A percentile compares a stretch with the other conserved stretches of the same genome.
Evolutionary conservation across 2,888 invertebrate genomes (phyloP).

Genomic region (Chrysina gloriosa): DNA sequence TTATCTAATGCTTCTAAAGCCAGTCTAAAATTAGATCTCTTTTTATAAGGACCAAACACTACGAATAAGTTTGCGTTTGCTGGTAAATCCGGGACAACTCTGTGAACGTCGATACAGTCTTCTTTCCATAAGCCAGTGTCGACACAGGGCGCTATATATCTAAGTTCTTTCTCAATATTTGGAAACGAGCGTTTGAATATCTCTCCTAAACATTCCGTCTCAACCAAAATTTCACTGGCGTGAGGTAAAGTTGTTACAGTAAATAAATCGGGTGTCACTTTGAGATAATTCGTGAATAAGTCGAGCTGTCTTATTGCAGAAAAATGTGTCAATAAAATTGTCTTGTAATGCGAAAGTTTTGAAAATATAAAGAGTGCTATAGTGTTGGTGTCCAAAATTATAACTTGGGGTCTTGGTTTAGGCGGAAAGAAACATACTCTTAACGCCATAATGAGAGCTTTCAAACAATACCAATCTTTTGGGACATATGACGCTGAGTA

Average conservation of each 20-base stretch:
- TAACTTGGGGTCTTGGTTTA: constrained; percentile 53
- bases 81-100: constrained; percentile 59
- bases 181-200: constrained; percentile 58
- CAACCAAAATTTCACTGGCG: constrained; percentile 59
- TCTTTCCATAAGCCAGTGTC: constrained; percentile 59
- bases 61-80: constrained; percentile 56
- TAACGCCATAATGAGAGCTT: constrained; percentile 56
- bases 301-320: constrained; percentile 46
- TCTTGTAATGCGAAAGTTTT: constrained; percentile 53
- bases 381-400: constrained; percentile 57
- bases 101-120: constrained; percentile 54
- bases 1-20: constrained; percentile 59
- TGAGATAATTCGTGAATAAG: constrained; percentile 49
- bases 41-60: constrained; percentile 57
- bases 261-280: constrained; percentile 54
- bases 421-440: constrained; percentile 56
- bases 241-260: constrained; percentile 56
- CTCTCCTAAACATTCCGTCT: constrained; percentile 56
- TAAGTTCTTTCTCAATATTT: constrained; percentile 50
- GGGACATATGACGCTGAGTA: constrained; percentile 59
- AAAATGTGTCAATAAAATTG: constrained; percentile 56
- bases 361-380: constrained; percentile 56
- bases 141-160: constrained; percentile 56
- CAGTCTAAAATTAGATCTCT: constrained; percentile 58
- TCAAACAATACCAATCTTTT: constrained; percentile 47